A percentile compares a stretch with the other conserved stretches of the same genome.
Evolutionary conservation across 1,140 invertebrate genomes (phyloP).

Genomic region (Acromyrmex echinatior): DNA sequence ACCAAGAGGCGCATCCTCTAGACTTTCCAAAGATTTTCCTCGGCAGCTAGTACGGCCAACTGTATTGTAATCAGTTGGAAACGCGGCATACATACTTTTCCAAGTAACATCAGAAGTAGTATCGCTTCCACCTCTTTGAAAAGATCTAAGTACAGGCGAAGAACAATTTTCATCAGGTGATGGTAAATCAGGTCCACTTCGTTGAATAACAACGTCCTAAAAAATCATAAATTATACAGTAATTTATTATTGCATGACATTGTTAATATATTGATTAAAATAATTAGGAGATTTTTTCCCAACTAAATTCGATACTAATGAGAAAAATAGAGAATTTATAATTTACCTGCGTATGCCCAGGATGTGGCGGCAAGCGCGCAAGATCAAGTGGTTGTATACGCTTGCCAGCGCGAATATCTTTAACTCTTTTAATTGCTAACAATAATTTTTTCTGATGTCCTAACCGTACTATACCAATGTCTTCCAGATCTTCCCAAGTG

Average conservation of each 20-base stretch:
- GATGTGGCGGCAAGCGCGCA: conserved; percentile 88
- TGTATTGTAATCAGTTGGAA: conserved; percentile 77
- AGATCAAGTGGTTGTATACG: conserved; percentile 90
- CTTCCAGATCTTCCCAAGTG: conserved; percentile 99
- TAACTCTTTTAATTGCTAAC: conserved; percentile 98
- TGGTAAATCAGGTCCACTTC: conserved; percentile 83
- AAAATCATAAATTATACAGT: background rate
- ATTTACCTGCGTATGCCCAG: conserved; percentile 85
- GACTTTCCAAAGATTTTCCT: conserved; percentile 94
- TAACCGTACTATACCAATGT: conserved; percentile 97
- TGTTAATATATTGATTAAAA: background rate
- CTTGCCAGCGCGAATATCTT: conserved; percentile 96
- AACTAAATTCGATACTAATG: background rate
- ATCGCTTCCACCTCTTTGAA: conserved; percentile 80
- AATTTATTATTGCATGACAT: background rate
- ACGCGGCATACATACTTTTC: conserved; percentile 84
- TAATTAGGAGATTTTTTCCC: background rate
- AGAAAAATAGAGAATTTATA: background rate
- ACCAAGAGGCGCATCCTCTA: conserved; percentile 88
- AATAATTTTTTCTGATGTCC: conserved; percentile 99
- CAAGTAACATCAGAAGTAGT: conserved; percentile 76
- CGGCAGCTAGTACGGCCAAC: conserved; percentile 82
- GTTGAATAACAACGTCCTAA: conserved; percentile 85
- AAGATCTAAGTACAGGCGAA: conserved; percentile 84
- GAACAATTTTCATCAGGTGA: conserved; percentile 86